phyloP scores from a whole-genome alignment of 2,888 invertebrate genomes.

The Drosophila pseudotalamancana region DNA sequence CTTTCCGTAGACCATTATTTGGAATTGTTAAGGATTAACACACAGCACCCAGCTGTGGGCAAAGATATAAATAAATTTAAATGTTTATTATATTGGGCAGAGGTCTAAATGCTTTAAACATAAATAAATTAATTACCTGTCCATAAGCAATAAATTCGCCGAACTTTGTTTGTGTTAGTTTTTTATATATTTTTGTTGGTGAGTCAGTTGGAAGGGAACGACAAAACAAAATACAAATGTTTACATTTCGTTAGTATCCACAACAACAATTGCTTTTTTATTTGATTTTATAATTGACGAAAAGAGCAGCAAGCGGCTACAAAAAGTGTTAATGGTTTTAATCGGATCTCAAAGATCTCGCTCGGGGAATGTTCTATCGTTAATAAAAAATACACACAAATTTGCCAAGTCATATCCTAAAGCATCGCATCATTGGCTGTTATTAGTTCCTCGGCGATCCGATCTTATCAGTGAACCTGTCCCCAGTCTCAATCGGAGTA shows the following conservation, averaged over 20 bases:
- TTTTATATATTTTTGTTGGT: conserved; percentile 22
- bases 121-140: conserved; percentile 76
- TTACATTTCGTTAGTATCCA: conserved; percentile 53
- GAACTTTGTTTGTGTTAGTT: conserved; percentile 24
- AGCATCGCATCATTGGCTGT: conserved; percentile 73
- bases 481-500: conserved; percentile 23
- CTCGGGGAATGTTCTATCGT: conserved; percentile 44
- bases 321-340: conserved; percentile 80
- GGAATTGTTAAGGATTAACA: conserved; percentile 22
- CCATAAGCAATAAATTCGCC: conserved; percentile 42
- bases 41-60: conserved; percentile 29
- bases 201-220: conserved; percentile 29
- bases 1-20: conserved; percentile 3
- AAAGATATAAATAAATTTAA: conserved; percentile 22
- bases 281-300: conserved; percentile 76
- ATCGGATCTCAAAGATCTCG: conserved; percentile 75
- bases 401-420: conserved; percentile 81
- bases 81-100: conserved; percentile 41
- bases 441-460: conserved; percentile 59
- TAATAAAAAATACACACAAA: conserved; percentile 73
- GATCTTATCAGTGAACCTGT: conserved; percentile 65
- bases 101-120: conserved; percentile 29
- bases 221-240: conserved; percentile 38
- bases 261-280: conserved; percentile 42
- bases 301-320: conserved; percentile 39